Evolutionary conservation across 2,113 vertebrate genomes (phyloP), one percentile per base, ranked within the genome.

Genomic region (Crotalus viridis): DNA sequence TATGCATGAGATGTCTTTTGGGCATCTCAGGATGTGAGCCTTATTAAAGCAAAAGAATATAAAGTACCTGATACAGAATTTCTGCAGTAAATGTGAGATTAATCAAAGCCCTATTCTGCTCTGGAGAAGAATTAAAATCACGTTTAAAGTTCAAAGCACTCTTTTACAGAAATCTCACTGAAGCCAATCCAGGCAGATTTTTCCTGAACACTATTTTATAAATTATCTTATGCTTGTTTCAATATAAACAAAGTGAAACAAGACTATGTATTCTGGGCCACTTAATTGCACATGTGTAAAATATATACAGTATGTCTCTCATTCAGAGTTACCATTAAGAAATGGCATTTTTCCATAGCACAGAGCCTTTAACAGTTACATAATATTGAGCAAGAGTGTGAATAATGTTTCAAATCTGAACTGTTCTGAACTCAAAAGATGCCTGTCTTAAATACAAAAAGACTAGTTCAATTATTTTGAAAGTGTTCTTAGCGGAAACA

Each of bases 91-190:
- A 15, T 81, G 19, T 43, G 33, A 43, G 17, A 33, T 81, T 81
- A 51, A 43, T 81, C 33, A 81, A 81, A 21, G 17, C 3, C 2
- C 33, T 81, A 43, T 56, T 46, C 51, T 56, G 51, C 33, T 81
- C 33, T 43, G 74, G 33, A 69, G 5, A 13, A 69, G 59, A n/a
- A 81, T 10, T 33, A 64, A 9, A 17, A 88, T 15, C n/a, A 64
- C 9, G 13, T 39, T 48, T 57, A 24, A 59, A 46, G 46, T 59
- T 52, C 15, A 52, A 33, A 17, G 17, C 33, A 43, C 2, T 69
- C 17, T 26, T 10, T 5, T 5, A 5, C 51, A 46, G 33, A 26
- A 74, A 39, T 92, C 54, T 22, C 24, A 1, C 0, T 21, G 6
- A 5, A 33, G 52, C 90, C 51, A 90, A 64, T 88, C 22, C 17